Conservation (phyloP, 2,113 vertebrate species). For the Daubentonia madagascariensis region DNA sequence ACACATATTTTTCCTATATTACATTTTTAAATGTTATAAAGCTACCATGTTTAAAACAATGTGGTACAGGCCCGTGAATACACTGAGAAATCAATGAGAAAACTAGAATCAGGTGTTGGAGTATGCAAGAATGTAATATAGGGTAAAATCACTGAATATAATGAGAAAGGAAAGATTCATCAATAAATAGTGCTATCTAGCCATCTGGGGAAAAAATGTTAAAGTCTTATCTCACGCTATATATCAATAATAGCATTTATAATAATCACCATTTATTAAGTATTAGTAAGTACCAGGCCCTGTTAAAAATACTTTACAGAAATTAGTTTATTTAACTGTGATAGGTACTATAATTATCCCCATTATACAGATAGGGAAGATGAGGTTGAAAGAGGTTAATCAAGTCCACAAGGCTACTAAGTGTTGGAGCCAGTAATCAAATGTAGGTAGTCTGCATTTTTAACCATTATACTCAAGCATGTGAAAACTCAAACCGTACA, state of each 20-base stretch:
- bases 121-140: not conserved
- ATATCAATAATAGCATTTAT: not conserved
- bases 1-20: not conserved
- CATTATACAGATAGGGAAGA: not conserved
- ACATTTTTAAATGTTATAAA: not conserved
- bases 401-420: not conserved
- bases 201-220: not conserved
- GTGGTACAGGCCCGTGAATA: not conserved
- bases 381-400: not conserved
- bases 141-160: not conserved
- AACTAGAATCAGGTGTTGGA: not conserved
- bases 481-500: not conserved
- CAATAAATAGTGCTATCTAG: not conserved
- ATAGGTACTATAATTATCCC: not conserved
- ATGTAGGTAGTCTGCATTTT: not conserved
- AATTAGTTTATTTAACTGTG: not conserved
- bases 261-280: not conserved
- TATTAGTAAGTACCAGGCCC: not conserved
- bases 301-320: not conserved
- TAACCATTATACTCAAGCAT: not conserved
- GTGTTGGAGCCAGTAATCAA: not conserved
- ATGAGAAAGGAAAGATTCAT: not conserved
- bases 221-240: not conserved
- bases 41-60: not conserved
- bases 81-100: not conserved